phyloP scores from a whole-genome alignment of 2,113 vertebrate genomes.

The Panurus biarmicus region DNA sequence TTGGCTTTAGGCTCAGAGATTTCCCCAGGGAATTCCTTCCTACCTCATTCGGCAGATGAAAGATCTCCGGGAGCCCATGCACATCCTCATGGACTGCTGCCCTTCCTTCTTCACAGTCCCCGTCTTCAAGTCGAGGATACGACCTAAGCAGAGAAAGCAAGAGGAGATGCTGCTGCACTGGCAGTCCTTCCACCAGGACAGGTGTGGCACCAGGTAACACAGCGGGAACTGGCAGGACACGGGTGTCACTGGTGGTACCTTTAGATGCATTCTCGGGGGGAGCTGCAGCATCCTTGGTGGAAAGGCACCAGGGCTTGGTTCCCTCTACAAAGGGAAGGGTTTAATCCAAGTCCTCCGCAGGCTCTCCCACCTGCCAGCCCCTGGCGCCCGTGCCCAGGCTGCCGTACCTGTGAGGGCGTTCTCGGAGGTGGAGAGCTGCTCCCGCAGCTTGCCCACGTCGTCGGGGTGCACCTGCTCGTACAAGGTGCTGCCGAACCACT shows the following conservation, averaged over 20 bases:
- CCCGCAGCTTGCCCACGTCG: slow-evolving; percentile 90
- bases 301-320: slow-evolving; percentile 50
- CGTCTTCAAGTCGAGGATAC: slow-evolving; percentile 93
- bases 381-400: accelerated
- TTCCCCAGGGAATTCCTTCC: too few relatives aligned
- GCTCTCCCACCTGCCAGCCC: neutral
- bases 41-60: slow-evolving; percentile 99
- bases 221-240: neutral
- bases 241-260: slow-evolving; percentile 3
- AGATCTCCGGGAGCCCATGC: slow-evolving; percentile 90
- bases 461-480: slow-evolving; percentile 96
- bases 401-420: slow-evolving; percentile 81
- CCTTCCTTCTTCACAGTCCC: slow-evolving; percentile 98
- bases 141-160: slow-evolving; percentile 63
- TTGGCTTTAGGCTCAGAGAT: neutral
- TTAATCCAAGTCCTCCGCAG: neutral
- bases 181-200: neutral
- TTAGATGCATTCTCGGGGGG: slow-evolving; percentile 11
- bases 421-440: slow-evolving; percentile 93
- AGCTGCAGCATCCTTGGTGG: slow-evolving; percentile 41
- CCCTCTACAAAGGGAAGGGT: slow-evolving; percentile 51
- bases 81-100: slow-evolving; percentile 94
- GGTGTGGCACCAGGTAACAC: neutral
- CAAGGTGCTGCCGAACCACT: slow-evolving; percentile 91
- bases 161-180: neutral